A percentile compares a stretch with the other conserved stretches of the same genome.
These are phyloP conservation scores for Tenodera sinensis DNA, from an alignment of 2,888 invertebrate genomes.

Conservation along the genomic window DNA sequence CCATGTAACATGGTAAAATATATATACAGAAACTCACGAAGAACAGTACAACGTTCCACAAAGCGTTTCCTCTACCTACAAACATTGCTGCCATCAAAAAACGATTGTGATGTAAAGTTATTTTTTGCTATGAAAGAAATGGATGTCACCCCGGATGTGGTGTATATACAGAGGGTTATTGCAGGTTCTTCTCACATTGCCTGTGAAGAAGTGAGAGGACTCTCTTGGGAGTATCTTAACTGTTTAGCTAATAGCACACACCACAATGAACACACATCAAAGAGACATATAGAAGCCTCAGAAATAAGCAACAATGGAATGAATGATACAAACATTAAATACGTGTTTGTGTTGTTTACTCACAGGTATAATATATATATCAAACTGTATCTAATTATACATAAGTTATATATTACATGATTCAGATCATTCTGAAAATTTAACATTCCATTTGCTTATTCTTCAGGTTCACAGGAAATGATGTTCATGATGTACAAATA, in stretches of 20 bases:
- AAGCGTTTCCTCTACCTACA: background rate
- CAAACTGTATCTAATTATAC: background rate
- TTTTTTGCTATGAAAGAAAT: constrained; percentile 8
- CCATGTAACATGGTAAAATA: background rate
- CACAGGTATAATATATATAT: background rate
- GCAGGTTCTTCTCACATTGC: background rate
- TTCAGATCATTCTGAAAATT: background rate
- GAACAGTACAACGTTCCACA: background rate
- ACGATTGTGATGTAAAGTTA: background rate
- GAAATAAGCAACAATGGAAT: too few relatives aligned
- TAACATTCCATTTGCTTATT: background rate
- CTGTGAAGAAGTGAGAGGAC: background rate
- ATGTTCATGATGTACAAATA: background rate
- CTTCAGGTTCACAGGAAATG: background rate
- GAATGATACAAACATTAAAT: background rate
- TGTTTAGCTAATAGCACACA: background rate
- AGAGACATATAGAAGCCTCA: too few relatives aligned
- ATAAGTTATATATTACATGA: background rate
- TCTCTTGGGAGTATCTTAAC: background rate
- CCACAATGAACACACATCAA: background rate
- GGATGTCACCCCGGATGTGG: background rate
- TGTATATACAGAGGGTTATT: background rate
- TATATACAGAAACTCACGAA: background rate
- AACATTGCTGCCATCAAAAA: background rate
- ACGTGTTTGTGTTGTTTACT: background rate